These are phyloP conservation scores for Labeo catla DNA, from an alignment of 2,113 vertebrate species.

Conservation along the genomic window DNA sequence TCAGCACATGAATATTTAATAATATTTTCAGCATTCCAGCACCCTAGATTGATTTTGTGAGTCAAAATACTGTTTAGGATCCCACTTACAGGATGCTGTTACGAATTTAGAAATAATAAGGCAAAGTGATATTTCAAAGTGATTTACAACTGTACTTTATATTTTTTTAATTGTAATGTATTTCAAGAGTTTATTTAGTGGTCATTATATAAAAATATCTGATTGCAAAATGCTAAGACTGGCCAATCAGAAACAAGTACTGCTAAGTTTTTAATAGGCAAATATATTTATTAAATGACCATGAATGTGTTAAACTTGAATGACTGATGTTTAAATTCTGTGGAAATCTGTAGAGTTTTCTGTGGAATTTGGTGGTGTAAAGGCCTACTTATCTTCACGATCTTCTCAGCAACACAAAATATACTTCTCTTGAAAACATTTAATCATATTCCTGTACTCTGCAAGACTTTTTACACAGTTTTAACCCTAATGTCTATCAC, in stretches of 20 bases:
- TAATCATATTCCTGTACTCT: neutral
- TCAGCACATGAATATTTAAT: neutral
- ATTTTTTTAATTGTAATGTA: neutral
- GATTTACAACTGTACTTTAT: neutral
- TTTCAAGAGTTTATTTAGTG: neutral
- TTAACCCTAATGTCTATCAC: neutral
- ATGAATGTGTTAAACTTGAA: neutral
- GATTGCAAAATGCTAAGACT: neutral
- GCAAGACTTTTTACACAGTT: neutral
- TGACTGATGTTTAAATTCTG: neutral
- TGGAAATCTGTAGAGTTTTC: neutral
- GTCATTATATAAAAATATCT: neutral
- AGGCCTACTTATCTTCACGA: neutral
- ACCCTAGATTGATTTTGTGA: neutral
- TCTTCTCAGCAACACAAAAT: neutral
- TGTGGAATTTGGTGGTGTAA: neutral
- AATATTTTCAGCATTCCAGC: neutral
- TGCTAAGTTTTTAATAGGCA: neutral
- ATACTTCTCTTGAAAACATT: neutral
- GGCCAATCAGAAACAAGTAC: neutral
- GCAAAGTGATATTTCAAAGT: neutral
- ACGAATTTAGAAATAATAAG: neutral
- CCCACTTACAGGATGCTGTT: neutral
- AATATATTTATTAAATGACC: neutral
- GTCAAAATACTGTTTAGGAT: neutral